A percentile compares a stretch with the other conserved stretches of the same genome.
Evolutionary conservation across 1,140 invertebrate species (phyloP).

Genomic region (Belonocnema kinseyi): DNA sequence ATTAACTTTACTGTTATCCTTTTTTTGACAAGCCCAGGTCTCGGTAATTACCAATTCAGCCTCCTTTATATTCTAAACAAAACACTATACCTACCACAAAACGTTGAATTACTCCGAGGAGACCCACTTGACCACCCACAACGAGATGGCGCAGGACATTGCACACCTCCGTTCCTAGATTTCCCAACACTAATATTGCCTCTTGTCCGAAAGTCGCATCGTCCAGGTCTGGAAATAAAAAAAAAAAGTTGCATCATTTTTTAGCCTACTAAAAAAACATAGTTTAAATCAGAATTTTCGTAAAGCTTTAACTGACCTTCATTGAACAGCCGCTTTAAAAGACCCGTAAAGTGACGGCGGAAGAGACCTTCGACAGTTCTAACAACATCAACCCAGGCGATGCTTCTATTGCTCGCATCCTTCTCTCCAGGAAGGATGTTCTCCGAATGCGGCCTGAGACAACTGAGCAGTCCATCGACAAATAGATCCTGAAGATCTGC

Average conservation of each 20-base stretch:
- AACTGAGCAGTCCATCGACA: conserved; percentile 55
- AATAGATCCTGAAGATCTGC: conserved; percentile 50
- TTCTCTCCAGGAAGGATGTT: conserved; percentile 46
- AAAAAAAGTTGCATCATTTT: conserved; percentile 26
- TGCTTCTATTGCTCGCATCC: conserved; percentile 30
- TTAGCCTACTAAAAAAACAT: neutral
- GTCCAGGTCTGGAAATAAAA: conserved; percentile 48
- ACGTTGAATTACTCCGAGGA: conserved; percentile 52
- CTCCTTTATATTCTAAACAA: neutral
- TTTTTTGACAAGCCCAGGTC: no score
- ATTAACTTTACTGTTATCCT: no score
- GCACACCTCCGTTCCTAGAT: conserved; percentile 53
- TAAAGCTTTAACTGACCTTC: conserved; percentile 49
- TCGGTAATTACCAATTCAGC: no score
- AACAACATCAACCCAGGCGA: conserved; percentile 52
- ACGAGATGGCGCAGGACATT: conserved; percentile 57
- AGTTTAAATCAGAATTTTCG: neutral
- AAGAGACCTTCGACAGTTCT: conserved; percentile 56
- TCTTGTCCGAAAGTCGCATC: conserved; percentile 55
- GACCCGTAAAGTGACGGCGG: conserved; percentile 33
- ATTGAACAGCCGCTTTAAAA: conserved; percentile 50
- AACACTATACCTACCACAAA: conserved; percentile 52
- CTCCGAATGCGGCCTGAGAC: conserved; percentile 48
- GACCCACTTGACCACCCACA: conserved; percentile 48
- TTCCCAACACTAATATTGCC: conserved; percentile 46